Conservation (phyloP, 2,113 vertebrate genomes). For the Apteryx mantelli region DNA sequence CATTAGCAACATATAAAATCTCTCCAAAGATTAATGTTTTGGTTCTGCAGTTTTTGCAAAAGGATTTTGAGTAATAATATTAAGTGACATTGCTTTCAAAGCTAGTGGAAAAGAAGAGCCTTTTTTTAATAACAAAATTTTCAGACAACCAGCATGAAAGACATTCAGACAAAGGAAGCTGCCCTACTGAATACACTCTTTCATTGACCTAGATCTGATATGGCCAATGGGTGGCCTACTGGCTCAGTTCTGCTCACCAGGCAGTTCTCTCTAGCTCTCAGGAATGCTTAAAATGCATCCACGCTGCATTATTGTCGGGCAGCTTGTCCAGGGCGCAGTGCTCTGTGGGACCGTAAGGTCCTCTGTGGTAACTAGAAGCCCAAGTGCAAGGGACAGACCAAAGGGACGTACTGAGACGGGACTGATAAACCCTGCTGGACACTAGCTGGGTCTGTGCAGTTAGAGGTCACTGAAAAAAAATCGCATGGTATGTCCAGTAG, state of each 20-base stretch:
- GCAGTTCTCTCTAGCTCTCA: background rate
- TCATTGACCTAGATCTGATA: background rate
- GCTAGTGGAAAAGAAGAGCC: background rate
- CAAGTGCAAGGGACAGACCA: background rate
- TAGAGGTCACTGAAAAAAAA: background rate
- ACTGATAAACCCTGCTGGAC: background rate
- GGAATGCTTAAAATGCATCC: background rate
- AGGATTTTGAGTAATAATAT: slow-evolving; percentile 18
- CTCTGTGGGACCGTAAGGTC: background rate
- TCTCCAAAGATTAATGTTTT: slow-evolving; percentile 13
- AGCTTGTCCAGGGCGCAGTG: background rate
- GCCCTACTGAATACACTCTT: background rate
- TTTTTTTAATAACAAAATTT: slow-evolving; percentile 32
- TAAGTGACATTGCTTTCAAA: slow-evolving; percentile 25
- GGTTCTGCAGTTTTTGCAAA: background rate
- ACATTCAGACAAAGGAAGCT: background rate
- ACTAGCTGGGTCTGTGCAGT: background rate
- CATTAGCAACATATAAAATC: slow-evolving; percentile 8
- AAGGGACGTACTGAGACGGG: background rate
- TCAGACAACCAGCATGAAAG: slow-evolving; percentile 16
- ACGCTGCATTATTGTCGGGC: background rate
- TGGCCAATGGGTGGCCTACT: background rate
- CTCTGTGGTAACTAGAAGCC: background rate
- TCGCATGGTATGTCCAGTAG: background rate
- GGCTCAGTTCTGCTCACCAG: background rate